Conservation (phyloP, 2,888 invertebrate genomes). For the Nemotelus nigrinus region DNA sequence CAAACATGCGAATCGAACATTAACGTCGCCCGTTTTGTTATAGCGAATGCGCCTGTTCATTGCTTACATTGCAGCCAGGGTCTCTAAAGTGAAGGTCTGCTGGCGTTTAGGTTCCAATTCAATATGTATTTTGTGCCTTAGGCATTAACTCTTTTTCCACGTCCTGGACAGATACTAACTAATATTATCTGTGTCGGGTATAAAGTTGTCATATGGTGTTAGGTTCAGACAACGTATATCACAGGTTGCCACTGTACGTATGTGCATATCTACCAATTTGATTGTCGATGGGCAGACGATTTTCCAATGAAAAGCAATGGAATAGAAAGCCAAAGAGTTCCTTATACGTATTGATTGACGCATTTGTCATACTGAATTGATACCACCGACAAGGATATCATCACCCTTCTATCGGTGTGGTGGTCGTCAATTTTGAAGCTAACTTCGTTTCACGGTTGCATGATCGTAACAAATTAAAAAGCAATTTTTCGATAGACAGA, state of each 20-base stretch:
- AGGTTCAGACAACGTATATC: no score
- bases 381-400: constrained; percentile 46
- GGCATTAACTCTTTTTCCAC: constrained; percentile 39
- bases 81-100: neutral
- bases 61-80: constrained; percentile 12
- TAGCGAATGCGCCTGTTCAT: neutral
- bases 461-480: constrained; percentile 46
- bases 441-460: neutral
- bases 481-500: constrained; percentile 24
- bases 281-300: neutral
- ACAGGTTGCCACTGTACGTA: no score
- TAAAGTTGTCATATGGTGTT: no score
- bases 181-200: no score
- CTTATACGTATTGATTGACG: constrained; percentile 46
- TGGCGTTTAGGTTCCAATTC: neutral
- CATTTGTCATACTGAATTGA: constrained; percentile 47
- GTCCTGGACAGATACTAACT: no score
- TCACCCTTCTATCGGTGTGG: constrained; percentile 43
- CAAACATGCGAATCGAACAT: constrained; percentile 62
- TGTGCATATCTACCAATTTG: no score
- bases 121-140: neutral
- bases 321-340: no score
- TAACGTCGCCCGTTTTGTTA: constrained; percentile 60
- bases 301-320: constrained; percentile 6
- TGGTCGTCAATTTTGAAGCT: neutral